Evolutionary conservation across 1,140 invertebrate genomes (phyloP), one percentile per base, ranked within the genome.

Genomic region (Bilobella aurantiaca): DNA sequence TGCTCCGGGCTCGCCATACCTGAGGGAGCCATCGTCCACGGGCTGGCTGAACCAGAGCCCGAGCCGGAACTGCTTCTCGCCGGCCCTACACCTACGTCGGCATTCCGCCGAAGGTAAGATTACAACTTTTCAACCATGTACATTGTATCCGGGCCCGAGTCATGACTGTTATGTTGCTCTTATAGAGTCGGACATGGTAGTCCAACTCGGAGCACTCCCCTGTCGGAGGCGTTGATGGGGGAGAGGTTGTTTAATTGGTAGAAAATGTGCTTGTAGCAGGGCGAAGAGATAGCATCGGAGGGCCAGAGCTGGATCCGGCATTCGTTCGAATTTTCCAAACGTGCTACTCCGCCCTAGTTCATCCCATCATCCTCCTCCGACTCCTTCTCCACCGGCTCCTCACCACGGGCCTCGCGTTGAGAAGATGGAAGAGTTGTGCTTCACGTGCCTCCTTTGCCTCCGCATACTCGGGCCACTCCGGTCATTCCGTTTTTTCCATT

Each of bases 361-460:
- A 82, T 71, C 84, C 84, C 0, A 75, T 85, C 3, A 82, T 86
- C 18, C 76, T 85, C 14, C 73, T 86, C 14, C 75, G 84, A 16
- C 76, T 86, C 2, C 76, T 85, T 27, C 78, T 83, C 56, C 84
- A 86, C 73, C 78, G 83, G 56, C 76, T 85, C 23, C 81, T 81
- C 1, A 79, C 77, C n/a, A 80, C 79, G n/a, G 75, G 74, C 56
- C 75, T 78, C 18, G 75, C 79, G 1, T 74, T 79, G 28, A 74
- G 77, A 69, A 70, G 78, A 67, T 79, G 78, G 79, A 79, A 79
- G 65, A 77, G 75, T 58, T 79, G 78, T 69, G 76, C 78, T 29
- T 79, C 76, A 23, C 73, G 79, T 21, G 77, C 77, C 29, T 78
- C 76, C 14, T 70, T 74, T 63, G 76, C 75, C 14, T 74, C 75